Conservation (phyloP, 2,797 vertebrate species). For the Mormyrops boulengeri region DNA sequence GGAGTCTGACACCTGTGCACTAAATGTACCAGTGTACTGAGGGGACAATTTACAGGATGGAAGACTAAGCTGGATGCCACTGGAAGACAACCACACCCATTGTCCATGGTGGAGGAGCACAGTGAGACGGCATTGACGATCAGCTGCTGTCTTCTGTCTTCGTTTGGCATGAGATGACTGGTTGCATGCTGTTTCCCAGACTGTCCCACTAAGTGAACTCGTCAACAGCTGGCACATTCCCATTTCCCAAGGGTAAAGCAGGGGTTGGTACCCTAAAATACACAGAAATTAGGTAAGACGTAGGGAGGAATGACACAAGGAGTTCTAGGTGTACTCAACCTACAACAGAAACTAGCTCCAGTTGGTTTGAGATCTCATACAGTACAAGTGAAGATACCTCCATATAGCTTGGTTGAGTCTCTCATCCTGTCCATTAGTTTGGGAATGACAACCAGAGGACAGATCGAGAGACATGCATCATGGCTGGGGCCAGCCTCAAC, state of each 20-base stretch:
- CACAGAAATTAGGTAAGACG: neutral
- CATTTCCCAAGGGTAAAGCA: neutral
- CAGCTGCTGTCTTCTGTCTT: neutral
- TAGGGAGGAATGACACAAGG: neutral
- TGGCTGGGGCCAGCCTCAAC: neutral
- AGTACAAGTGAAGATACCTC: neutral
- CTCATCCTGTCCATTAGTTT: neutral
- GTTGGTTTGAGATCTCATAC: neutral
- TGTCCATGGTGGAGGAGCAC: neutral
- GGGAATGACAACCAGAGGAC: neutral
- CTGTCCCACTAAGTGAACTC: neutral
- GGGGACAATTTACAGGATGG: neutral
- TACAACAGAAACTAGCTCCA: neutral
- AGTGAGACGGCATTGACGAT: neutral
- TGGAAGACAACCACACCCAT: neutral
- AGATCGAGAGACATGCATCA: neutral
- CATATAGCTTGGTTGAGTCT: neutral
- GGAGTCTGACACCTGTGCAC: neutral
- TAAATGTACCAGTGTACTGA: neutral
- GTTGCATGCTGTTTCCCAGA: neutral
- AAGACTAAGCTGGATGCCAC: neutral
- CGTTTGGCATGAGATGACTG: neutral
- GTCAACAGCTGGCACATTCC: neutral
- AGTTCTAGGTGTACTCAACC: neutral
- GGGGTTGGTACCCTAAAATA: neutral